Evolutionary conservation across 2,797 vertebrate species (phyloP).

Genomic region (Premnoplex brunnescens): DNA sequence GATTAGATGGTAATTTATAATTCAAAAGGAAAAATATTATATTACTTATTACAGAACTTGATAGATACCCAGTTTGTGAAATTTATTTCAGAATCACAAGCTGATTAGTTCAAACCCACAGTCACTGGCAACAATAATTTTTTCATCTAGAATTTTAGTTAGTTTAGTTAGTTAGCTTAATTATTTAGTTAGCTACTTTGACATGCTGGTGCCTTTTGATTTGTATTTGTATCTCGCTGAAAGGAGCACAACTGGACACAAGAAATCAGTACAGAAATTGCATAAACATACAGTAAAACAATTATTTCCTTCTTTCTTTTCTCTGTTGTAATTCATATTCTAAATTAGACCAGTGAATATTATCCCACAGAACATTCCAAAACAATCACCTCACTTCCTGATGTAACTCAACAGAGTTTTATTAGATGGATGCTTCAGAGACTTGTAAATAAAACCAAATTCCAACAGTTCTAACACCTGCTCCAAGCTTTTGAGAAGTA

Average conservation of each 20-base stretch:
- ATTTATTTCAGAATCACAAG: neutral
- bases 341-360: neutral
- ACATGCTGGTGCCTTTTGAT: neutral
- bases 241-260: neutral
- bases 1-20: neutral
- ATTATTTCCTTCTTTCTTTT: neutral
- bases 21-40: neutral
- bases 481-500: conserved; percentile 3
- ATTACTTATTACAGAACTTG: neutral
- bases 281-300: neutral
- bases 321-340: neutral
- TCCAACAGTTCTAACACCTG: neutral
- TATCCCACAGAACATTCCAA: neutral
- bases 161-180: too few species aligned
- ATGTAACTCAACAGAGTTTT: neutral
- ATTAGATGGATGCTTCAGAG: neutral
- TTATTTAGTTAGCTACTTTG: too few species aligned
- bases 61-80: neutral
- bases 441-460: neutral
- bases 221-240: neutral
- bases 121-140: neutral
- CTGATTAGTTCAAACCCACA: neutral
- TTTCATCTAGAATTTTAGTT: neutral
- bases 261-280: neutral
- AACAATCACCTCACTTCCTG: neutral